Evolutionary conservation across 2,797 vertebrate genomes (phyloP), one percentile per base, ranked within the genome.

Genomic region (Acanthurus tractus): DNA sequence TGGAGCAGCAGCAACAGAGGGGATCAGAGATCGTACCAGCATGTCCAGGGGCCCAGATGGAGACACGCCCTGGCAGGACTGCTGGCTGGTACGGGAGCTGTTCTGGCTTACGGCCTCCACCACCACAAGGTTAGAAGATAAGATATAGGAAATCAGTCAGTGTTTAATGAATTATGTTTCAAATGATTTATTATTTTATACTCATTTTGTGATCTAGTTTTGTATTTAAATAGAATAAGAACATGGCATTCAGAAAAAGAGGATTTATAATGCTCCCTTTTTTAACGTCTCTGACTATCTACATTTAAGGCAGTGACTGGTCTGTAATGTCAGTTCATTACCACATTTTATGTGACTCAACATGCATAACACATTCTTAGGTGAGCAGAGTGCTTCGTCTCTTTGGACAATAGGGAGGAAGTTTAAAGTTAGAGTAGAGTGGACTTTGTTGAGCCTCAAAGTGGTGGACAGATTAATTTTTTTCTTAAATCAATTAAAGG

Each of bases 71-170:
- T 94, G 62, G 93, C 92, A 1, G 95, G 95, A 34, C 84, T 96
- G 69, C 73, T 95, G 79, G 91, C 88, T 13, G 95, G 96, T 25
- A 90, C 93, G 0, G 95, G 95, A 1, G 91, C 89, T 1, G 93
- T 93, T 0, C 69, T 96, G 62, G 91, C 78, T 10, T 95, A 94
- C 50, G 84, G 92, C 36, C 83, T 95, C 42, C 74, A 89, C 70
- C 78, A 90, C 17, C 92, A 88, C 57, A 87, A 95, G 94, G 95
- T 96, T 8, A 82, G 87, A n/a, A 23, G 25, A 61, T 5, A 3
- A 40, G 5, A 50, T 42, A 36, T 53, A 29, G 46, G 23, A 63
- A 66, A 10, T 25, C 2, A 25, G 49, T 14, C 11, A 23, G 4
- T 54, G 17, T 29, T 74, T 52, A 8, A 55, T 25, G 22, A 69